Base-by-base conservation (phyloP, 2,888 invertebrate genomes). In the Uloborus plumipes region DNA sequence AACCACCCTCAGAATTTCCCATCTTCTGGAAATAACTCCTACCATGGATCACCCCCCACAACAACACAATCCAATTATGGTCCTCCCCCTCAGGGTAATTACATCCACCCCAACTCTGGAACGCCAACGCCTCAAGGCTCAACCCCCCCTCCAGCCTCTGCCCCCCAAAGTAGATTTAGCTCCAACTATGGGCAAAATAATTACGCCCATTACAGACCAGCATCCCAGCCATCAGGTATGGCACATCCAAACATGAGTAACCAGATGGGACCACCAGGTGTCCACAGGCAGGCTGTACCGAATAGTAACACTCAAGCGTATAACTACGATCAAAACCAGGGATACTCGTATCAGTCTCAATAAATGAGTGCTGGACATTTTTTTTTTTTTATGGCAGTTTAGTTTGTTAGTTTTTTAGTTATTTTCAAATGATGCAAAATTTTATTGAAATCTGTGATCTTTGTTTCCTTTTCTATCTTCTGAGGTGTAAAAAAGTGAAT, bases 301-400 rank as follows among this genome's bases (percentile, higher is more conserved):
- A 64, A 59, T 58, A 31, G 26, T n/a, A 67, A 70, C 47, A 31
- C 69, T 18, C 82, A 82, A 55, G 47, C 59, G 15, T 82, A 82
- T 26, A 70, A 58, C 62, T 84, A 84, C 67, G 84, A 84, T n/a
- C 84, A 82, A 69, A 75, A 66, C 55, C 84, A 77, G 51, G 74
- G 71, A 11, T 84, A 84, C 31, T 69, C 73, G 22, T 84, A 84
- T 71, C 84, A 81, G 31, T 65, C 74, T 31, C 84, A 84, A 62
- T 78, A 67, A 79, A 15, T 20, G 55, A 79, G 47, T 39, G 0
- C 13, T 55, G 18, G n/a, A 16, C 7, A 39, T 39, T 11, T 39
- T n/a, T n/a, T n/a, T n/a, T n/a, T n/a, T n/a, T n/a, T 39, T 39
- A 39, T 11, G 39, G 9, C 11, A 39, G 9, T 39, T 39, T 39